A percentile compares a stretch with the other conserved stretches of the same genome.
These are phyloP conservation scores for Chrysaora quinquecirrha DNA, from an alignment of 30 jellyfish, hydroid and myxozoan genomes.

Conservation along the genomic window DNA sequence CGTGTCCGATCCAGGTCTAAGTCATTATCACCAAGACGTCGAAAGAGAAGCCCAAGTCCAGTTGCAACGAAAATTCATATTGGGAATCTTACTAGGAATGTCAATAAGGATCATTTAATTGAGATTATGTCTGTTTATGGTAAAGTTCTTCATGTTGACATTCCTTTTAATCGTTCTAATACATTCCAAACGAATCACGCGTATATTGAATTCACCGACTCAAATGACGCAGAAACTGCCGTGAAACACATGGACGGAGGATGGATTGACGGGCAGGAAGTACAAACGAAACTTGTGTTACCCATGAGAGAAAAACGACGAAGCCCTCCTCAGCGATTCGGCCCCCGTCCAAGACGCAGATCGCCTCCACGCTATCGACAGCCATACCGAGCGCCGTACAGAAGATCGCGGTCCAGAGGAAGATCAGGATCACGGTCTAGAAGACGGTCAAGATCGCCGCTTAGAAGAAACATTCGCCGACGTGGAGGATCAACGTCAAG, in stretches of 20 bases:
- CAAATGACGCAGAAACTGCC: conserved; percentile 94
- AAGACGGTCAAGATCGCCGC: conserved; percentile 43
- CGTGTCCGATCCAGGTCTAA: conserved; percentile 31
- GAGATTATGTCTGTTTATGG: conserved; percentile 97
- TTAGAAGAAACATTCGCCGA: conserved; percentile 71
- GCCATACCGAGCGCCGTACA: conserved; percentile 39
- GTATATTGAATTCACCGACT: conserved; percentile 78
- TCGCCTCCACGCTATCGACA: conserved; percentile 79
- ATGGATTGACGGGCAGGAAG: conserved; percentile 99
- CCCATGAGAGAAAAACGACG: conserved; percentile 82
- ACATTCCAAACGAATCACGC: conserved; percentile 93
- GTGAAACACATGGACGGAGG: conserved; percentile 98
- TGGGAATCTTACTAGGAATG: conserved; percentile 94
- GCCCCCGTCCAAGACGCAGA: conserved; percentile 65
- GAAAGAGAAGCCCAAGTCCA: conserved; percentile 87
- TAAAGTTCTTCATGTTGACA: conserved; percentile 86
- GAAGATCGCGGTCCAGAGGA: conserved; percentile 65
- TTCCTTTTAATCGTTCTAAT: conserved; percentile 82
- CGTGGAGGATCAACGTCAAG: conserved; percentile 82
- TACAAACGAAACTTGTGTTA: conserved; percentile 86
- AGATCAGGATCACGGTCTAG: conserved; percentile 63
- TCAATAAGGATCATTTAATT: conserved; percentile 84
- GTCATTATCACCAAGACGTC: conserved; percentile 81
- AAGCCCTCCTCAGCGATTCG: conserved; percentile 71
- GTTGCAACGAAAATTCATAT: conserved; percentile 79